Evolutionary conservation across 2,888 invertebrate genomes (phyloP).

Genomic region (Encarsia formosa): DNA sequence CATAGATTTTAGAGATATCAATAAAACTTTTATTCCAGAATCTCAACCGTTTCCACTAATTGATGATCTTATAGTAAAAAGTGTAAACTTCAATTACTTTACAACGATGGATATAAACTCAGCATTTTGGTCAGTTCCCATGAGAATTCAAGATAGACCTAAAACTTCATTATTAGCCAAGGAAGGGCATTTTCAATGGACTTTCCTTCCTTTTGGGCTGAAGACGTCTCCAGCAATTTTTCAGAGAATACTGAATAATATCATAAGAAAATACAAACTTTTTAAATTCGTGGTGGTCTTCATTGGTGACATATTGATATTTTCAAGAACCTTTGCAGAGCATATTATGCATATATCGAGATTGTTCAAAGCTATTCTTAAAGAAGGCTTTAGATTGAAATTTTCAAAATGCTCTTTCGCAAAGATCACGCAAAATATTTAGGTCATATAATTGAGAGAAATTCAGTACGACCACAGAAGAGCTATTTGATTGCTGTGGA

Average conservation of each 20-base stretch:
- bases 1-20: no score
- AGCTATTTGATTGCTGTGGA: slow-evolving; percentile 5
- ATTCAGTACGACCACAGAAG: background rate
- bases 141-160: background rate
- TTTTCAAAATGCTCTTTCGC: no score
- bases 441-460: background rate
- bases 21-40: background rate
- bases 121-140: background rate
- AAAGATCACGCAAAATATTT: background rate
- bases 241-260: no score
- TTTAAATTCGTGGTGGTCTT: no score
- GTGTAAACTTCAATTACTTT: no score
- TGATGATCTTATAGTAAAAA: no score
- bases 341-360: background rate
- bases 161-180: background rate
- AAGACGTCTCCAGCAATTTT: no score
- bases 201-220: no score
- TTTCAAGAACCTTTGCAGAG: background rate
- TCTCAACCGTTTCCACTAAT: no score
- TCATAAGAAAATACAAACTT: no score
- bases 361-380: background rate
- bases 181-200: background rate
- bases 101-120: background rate
- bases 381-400: no score
- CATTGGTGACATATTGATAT: background rate